Base-by-base conservation (phyloP, 2,888 invertebrate genomes). In the Tenthredo distinguenda region DNA sequence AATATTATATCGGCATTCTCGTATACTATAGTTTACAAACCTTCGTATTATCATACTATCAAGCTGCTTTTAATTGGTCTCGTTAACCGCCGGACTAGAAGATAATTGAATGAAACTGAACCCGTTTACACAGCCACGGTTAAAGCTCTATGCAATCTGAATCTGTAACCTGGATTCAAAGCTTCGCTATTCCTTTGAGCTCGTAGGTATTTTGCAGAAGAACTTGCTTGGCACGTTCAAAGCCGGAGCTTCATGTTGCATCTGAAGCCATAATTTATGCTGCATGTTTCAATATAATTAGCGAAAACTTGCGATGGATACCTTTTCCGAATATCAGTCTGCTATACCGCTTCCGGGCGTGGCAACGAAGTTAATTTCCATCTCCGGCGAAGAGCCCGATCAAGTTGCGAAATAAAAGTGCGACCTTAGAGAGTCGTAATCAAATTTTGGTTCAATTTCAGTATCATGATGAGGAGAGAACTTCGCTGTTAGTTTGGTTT, bases 401-500 rank as follows among this genome's bases (percentile, higher is more conserved):
- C 31, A 50, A 55, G 77, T 77, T 47, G 26, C 47, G 9, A 18
- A 55, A n/a, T 77, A 77, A 50, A 55, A 77, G 31, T 77, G 34
- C 68, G 68, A 68, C 68, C 34, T 34, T 43, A 40, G 43, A 62
- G 62, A 12, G 18, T 12, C 37, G 81, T 62, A 81, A 81, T 81
- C 62, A 40, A 81, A 81, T 81, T 81, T 81, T 81, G 62, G 81
- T 62, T 62, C 40, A 40, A 34, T 81, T 81, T 62, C 37, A 62
- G 81, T 62, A 21, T n/a, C 77, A 40, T 26, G 40, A 81, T 40
- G 81, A 50, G 40, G 58, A 34, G 34, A 81, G 34, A 81, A 81
- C 81, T 81, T 81, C 58, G 79, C 34, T 58, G 40, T 58, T 81
- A 81, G 81, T 79, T 55, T 21, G n/a, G 79, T 62, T 81, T 81